Evolutionary conservation across 2,797 vertebrate genomes (phyloP).

Genomic region (Sebastes elongatus): DNA sequence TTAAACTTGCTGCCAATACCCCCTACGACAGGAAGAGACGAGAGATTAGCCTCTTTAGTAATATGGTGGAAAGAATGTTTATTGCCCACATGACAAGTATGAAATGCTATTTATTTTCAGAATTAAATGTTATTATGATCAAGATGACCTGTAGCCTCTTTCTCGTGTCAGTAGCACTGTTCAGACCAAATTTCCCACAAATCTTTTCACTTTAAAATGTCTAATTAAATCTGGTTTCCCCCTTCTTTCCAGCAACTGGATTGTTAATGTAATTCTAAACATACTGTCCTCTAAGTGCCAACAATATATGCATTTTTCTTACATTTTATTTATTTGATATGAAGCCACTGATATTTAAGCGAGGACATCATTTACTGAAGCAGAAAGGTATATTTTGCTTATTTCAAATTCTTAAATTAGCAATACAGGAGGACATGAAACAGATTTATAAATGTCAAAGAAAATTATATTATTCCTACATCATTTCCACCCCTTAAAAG

Average conservation of each 20-base stretch:
- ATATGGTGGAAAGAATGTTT: not conserved
- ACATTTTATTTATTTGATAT: not conserved
- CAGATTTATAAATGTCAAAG: not conserved
- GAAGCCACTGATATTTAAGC: constrained; percentile 18
- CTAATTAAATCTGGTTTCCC: not conserved
- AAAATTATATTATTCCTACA: not conserved
- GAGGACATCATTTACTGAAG: constrained; percentile 9
- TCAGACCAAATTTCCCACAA: not conserved
- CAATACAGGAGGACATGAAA: not conserved
- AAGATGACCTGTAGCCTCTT: not conserved
- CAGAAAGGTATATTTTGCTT: not conserved
- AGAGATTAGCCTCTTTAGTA: not conserved
- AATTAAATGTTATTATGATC: not conserved
- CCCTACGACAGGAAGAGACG: constrained; percentile 62
- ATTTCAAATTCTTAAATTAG: constrained; percentile 3
- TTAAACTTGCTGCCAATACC: constrained; percentile 86
- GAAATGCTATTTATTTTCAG: not conserved
- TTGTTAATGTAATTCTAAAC: not conserved
- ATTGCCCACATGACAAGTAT: not conserved
- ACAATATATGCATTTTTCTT: not conserved
- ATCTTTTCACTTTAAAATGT: not conserved
- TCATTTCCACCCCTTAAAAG: not conserved
- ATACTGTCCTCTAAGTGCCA: not conserved
- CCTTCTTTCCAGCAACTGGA: not conserved
- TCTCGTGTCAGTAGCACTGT: not conserved